phyloP scores from a whole-genome alignment of 2,888 invertebrate species.

The Sussaba pulchella region DNA sequence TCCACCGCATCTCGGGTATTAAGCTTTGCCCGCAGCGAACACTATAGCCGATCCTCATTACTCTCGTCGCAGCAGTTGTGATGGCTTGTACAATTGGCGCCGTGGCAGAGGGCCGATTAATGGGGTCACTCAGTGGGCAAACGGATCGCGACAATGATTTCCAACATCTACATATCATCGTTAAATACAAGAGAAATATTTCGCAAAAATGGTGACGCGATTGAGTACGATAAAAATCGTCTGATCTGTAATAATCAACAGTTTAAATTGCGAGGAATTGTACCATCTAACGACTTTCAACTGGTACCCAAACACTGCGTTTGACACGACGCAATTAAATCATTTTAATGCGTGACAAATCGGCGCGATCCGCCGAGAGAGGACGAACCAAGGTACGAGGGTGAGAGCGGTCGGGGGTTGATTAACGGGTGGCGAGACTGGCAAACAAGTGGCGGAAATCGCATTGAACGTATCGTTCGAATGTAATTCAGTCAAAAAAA shows the following conservation, averaged over 20 bases:
- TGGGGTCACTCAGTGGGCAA: conserved; percentile 11
- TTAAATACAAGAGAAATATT: too few species aligned
- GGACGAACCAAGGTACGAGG: conserved; percentile 1
- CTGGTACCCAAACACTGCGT: background rate
- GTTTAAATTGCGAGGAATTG: too few species aligned
- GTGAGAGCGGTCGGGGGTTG: conserved; percentile 9
- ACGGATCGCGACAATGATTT: background rate
- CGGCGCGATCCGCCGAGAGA: conserved; percentile 1
- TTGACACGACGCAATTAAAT: background rate
- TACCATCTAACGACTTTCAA: too few species aligned
- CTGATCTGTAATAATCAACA: too few species aligned
- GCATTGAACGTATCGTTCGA: conserved; percentile 14
- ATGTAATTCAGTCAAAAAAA: conserved; percentile 27
- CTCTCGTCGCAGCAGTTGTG: conserved; percentile 45
- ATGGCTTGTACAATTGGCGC: conserved; percentile 35
- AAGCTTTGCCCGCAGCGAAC: conserved; percentile 50
- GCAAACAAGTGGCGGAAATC: conserved; percentile 30
- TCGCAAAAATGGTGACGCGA: too few species aligned
- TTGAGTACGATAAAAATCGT: too few species aligned
- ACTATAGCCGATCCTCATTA: conserved; percentile 52
- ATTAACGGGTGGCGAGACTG: conserved; percentile 1
- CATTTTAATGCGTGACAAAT: conserved; percentile 16
- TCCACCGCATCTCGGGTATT: conserved; percentile 57
- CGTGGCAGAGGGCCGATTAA: background rate
- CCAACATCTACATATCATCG: too few species aligned